Evolutionary conservation across 2,113 vertebrate species (phyloP).

Genomic region (Larimichthys crocea): DNA sequence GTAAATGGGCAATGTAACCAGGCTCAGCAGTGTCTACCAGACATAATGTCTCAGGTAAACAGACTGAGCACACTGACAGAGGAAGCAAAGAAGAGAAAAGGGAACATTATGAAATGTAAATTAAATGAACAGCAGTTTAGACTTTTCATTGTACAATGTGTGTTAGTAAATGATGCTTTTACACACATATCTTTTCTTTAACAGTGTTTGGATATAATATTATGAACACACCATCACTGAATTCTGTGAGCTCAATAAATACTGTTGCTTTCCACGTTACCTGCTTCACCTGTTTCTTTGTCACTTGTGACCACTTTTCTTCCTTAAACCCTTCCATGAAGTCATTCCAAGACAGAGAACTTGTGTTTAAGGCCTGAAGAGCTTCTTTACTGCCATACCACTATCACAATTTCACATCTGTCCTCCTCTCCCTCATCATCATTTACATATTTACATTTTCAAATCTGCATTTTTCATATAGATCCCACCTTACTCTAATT

Average conservation of each 20-base stretch:
- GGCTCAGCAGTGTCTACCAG: no score
- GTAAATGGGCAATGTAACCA: no score
- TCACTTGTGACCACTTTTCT: slow-evolving; percentile 4
- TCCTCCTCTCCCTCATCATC: slow-evolving; percentile 72
- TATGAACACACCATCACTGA: no score
- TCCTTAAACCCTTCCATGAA: background rate
- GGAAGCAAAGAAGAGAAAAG: no score
- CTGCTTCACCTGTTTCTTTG: background rate
- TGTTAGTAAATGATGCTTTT: no score
- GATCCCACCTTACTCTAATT: slow-evolving; percentile 85
- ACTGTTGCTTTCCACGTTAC: slow-evolving; percentile 7
- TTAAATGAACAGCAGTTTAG: no score
- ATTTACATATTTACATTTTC: slow-evolving; percentile 85
- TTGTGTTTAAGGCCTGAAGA: slow-evolving; percentile 35
- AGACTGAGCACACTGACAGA: no score
- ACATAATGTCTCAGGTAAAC: no score
- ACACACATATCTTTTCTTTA: no score
- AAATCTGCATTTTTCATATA: slow-evolving; percentile 86
- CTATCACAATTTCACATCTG: slow-evolving; percentile 62
- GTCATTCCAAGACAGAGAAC: background rate
- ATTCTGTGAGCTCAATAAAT: background rate
- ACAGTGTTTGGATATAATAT: no score
- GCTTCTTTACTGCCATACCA: slow-evolving; percentile 37
- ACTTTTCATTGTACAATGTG: no score
- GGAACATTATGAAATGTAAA: no score